These are phyloP conservation scores for Crypturellus tataupa DNA, from an alignment of 2,797 vertebrate genomes.

Conservation along the genomic window DNA sequence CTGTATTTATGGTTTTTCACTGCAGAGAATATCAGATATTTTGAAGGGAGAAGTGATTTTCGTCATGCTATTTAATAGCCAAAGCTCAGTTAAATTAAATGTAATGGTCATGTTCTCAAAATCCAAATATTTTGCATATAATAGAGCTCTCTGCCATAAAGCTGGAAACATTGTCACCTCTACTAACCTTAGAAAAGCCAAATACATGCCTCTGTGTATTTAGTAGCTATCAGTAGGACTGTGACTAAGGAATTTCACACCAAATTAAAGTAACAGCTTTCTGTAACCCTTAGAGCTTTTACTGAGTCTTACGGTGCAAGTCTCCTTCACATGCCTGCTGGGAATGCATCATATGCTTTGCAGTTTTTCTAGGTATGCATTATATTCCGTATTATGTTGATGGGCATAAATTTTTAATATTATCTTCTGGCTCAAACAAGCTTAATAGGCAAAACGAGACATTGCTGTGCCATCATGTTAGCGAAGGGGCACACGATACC, in stretches of 20 bases:
- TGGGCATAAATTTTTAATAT: neutral
- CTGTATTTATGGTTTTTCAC: neutral
- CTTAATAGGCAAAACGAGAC: neutral
- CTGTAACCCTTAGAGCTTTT: neutral
- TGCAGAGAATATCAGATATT: neutral
- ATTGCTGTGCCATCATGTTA: neutral
- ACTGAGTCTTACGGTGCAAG: neutral
- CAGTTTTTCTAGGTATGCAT: neutral
- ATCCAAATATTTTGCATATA: neutral
- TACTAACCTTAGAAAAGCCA: neutral
- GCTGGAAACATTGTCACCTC: neutral
- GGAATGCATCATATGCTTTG: neutral
- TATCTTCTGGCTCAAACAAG: neutral
- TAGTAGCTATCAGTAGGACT: neutral
- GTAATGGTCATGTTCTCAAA: neutral
- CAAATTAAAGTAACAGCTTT: neutral
- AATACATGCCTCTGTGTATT: neutral
- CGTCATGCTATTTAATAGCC: conserved; percentile 4
- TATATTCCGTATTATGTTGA: neutral
- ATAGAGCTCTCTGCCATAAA: neutral
- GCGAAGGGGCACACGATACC: neutral
- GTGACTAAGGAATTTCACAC: neutral
- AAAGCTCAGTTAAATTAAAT: conserved; percentile 21
- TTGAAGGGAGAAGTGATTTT: neutral
- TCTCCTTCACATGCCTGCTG: neutral